These are phyloP conservation scores for Phrynosoma platyrhinos DNA, from an alignment of 2,113 vertebrate species.

Conservation along the genomic window DNA sequence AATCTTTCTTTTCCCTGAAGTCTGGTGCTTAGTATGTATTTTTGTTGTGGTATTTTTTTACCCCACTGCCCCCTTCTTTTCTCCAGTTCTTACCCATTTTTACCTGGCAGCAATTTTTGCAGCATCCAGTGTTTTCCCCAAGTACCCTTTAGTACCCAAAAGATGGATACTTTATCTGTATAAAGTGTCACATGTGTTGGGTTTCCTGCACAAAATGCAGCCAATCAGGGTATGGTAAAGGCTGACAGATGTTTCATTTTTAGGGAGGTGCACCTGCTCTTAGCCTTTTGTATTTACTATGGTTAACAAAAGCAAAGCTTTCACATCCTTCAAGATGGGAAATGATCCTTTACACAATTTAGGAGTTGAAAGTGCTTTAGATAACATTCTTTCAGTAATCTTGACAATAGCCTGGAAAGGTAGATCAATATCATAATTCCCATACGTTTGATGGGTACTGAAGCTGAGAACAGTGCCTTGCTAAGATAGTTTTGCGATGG, in stretches of 20 bases:
- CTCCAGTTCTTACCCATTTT: not conserved
- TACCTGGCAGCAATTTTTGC: not conserved
- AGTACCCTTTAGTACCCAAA: not conserved
- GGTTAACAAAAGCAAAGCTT: not conserved
- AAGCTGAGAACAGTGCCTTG: not conserved
- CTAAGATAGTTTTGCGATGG: not conserved
- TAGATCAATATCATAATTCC: not conserved
- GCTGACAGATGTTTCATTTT: not conserved
- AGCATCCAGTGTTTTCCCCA: not conserved
- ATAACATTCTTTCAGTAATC: not conserved
- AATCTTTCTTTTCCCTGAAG: no score
- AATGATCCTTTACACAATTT: not conserved
- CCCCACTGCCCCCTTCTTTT: no score
- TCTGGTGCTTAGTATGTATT: no score
- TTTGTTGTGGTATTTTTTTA: no score
- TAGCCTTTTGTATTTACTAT: not conserved
- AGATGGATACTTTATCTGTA: no score
- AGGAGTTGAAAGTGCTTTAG: not conserved
- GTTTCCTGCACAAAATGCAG: not conserved
- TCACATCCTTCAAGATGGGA: not conserved
- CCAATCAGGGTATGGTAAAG: not conserved
- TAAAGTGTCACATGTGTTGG: not conserved
- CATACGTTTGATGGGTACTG: not conserved
- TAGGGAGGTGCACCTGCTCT: not conserved
- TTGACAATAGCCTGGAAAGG: not conserved